phyloP scores from a whole-genome alignment of 1,140 invertebrate genomes.

The Ephestia elutella region DNA sequence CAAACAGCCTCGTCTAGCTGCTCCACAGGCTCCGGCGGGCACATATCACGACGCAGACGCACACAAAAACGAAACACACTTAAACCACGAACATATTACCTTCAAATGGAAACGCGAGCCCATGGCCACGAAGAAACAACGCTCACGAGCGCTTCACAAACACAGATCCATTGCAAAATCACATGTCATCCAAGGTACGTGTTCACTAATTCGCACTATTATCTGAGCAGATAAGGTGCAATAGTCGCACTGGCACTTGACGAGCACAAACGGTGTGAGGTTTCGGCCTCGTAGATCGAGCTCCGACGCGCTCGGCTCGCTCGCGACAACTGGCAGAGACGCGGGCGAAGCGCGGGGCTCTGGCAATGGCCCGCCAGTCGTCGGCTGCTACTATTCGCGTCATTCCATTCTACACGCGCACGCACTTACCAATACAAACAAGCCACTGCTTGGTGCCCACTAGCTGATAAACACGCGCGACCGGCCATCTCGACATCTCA shows the following conservation, averaged over 20 bases:
- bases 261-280: conserved; percentile 23
- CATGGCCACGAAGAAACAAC: conserved; percentile 58
- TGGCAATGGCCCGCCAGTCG: conserved; percentile 15
- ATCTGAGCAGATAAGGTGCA: conserved; percentile 58
- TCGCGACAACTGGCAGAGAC: conserved; percentile 51
- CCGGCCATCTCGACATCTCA: conserved; percentile 28
- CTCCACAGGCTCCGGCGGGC: conserved; percentile 40
- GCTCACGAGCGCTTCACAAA: conserved; percentile 37
- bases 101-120: conserved; percentile 54
- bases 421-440: conserved; percentile 66
- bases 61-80: conserved; percentile 43
- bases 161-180: conserved; percentile 42
- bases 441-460: conserved; percentile 33
- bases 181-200: conserved; percentile 21
- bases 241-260: conserved; percentile 36
- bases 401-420: conserved; percentile 57
- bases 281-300: conserved; percentile 58
- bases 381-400: conserved; percentile 60
- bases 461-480: conserved; percentile 53
- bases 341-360: conserved; percentile 30
- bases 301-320: conserved; percentile 55
- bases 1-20: conserved; percentile 65
- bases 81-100: conserved; percentile 52
- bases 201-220: conserved; percentile 60
- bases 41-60: conserved; percentile 38